These are phyloP conservation scores for Phrixothrix hirtus DNA, from an alignment of 2,888 invertebrate genomes.

Conservation along the genomic window DNA sequence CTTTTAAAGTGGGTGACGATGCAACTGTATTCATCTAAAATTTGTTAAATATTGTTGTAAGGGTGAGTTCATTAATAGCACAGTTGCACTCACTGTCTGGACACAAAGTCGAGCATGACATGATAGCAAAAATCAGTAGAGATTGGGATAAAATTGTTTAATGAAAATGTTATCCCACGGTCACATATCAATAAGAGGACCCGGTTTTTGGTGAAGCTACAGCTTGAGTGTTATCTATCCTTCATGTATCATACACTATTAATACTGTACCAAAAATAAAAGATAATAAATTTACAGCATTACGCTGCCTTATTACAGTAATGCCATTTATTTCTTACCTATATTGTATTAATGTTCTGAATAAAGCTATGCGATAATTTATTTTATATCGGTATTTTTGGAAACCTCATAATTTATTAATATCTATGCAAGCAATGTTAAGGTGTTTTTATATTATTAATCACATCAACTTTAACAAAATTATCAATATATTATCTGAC, in stretches of 20 bases:
- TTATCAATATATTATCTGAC: too few relatives aligned
- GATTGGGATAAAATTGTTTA: conserved; percentile 26
- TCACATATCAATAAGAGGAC: conserved; percentile 38
- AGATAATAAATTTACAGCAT: conserved; percentile 51
- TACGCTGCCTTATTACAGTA: conserved; percentile 34
- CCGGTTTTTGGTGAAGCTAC: conserved; percentile 34
- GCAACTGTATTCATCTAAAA: conserved; percentile 3
- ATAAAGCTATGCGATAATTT: too few relatives aligned
- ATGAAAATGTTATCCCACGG: conserved; percentile 24
- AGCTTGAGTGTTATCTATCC: conserved; percentile 49
- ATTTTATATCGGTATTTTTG: too few relatives aligned
- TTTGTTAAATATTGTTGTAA: too few relatives aligned
- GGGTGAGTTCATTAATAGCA: background rate
- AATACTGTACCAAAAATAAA: conserved; percentile 48
- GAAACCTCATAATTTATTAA: too few relatives aligned
- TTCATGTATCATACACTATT: conserved; percentile 52
- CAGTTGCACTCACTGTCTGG: conserved; percentile 14
- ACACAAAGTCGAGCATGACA: conserved; percentile 16
- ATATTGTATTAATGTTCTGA: conserved; percentile 74
- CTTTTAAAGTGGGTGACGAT: conserved; percentile 11
- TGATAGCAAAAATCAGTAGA: conserved; percentile 27
- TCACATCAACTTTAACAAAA: too few relatives aligned
- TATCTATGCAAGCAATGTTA: too few relatives aligned
- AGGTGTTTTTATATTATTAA: too few relatives aligned
- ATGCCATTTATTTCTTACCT: background rate